Percentiles rank a stretch among this genome's conserved stretches.
Evolutionary conservation across 1,140 invertebrate genomes (phyloP).

Genomic region (Drosophila tsacasi): DNA sequence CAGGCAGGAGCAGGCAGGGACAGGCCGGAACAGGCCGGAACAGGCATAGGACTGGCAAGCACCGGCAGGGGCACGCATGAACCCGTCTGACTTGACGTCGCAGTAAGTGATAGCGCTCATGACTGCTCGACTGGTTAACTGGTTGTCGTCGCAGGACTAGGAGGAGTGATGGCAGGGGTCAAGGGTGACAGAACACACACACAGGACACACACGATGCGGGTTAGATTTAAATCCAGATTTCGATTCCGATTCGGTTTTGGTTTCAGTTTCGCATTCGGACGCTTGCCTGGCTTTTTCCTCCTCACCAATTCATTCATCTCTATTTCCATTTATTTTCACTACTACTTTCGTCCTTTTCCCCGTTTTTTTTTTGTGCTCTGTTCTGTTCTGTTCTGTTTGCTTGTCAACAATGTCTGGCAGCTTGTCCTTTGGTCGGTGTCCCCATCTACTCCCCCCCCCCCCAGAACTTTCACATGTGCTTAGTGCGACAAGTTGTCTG

Average conservation of each 20-base stretch:
- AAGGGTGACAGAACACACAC: constrained; percentile 37
- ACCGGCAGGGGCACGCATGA: constrained; percentile 8
- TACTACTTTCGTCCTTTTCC: constrained; percentile 32
- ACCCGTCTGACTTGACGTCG: constrained; percentile 72
- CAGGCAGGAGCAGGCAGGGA: neutral
- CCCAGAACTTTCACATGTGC: neutral
- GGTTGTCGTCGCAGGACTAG: constrained; percentile 9
- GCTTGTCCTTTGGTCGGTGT: constrained; percentile 29
- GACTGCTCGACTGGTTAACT: constrained; percentile 53
- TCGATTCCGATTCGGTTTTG: constrained; percentile 16
- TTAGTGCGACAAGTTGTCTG: constrained; percentile 56
- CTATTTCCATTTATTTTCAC: constrained; percentile 72
- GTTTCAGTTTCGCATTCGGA: constrained; percentile 7
- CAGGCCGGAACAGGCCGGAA: constrained; percentile 48
- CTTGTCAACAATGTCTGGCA: constrained; percentile 68
- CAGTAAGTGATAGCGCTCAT: constrained; percentile 79
- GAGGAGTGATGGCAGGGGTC: constrained; percentile 47
- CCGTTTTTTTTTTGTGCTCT: constrained; percentile 12
- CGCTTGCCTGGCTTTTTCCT: neutral
- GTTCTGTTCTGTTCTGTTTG: constrained; percentile 25
- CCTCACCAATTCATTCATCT: constrained; percentile 11
- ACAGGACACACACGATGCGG: constrained; percentile 40
- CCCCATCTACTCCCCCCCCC: too few relatives aligned
- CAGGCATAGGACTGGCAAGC: constrained; percentile 43
- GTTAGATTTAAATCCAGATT: constrained; percentile 14